Evolutionary conservation across 2,797 vertebrate species (phyloP).

Genomic region (Agapornis canus): DNA sequence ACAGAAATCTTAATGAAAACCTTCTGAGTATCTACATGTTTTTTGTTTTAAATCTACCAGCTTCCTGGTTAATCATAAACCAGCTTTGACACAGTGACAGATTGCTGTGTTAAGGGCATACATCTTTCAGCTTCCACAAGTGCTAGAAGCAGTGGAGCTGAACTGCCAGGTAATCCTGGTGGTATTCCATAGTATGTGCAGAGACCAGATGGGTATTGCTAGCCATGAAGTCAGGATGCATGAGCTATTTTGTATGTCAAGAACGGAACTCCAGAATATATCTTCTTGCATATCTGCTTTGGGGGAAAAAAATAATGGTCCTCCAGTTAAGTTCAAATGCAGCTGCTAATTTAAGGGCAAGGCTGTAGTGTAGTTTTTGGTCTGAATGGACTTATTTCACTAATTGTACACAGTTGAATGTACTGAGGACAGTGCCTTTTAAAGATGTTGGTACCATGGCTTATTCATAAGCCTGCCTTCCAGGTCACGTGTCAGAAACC

Average conservation of each 20-base stretch:
- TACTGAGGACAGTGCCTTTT: background rate
- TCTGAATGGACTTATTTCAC: background rate
- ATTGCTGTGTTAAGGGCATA: background rate
- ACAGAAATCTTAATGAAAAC: background rate
- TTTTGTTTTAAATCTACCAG: background rate
- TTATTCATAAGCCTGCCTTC: background rate
- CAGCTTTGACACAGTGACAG: background rate
- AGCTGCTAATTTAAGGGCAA: background rate
- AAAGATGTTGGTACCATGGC: background rate
- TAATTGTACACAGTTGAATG: background rate
- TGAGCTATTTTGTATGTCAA: background rate
- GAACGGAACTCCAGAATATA: background rate
- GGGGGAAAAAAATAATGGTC: background rate
- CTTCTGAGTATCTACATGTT: background rate
- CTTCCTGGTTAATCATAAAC: background rate
- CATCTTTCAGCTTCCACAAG: background rate
- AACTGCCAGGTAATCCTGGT: background rate
- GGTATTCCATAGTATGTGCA: background rate
- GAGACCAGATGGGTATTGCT: background rate
- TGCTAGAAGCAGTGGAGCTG: background rate
- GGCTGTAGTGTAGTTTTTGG: background rate
- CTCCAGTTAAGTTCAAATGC: background rate
- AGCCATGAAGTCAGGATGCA: background rate
- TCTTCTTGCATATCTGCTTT: background rate
- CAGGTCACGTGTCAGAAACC: background rate